Percentiles rank a stretch among this genome's conserved stretches.
phyloP scores from a whole-genome alignment of 2,888 invertebrate genomes.

The Didymodactylos carnosus region DNA sequence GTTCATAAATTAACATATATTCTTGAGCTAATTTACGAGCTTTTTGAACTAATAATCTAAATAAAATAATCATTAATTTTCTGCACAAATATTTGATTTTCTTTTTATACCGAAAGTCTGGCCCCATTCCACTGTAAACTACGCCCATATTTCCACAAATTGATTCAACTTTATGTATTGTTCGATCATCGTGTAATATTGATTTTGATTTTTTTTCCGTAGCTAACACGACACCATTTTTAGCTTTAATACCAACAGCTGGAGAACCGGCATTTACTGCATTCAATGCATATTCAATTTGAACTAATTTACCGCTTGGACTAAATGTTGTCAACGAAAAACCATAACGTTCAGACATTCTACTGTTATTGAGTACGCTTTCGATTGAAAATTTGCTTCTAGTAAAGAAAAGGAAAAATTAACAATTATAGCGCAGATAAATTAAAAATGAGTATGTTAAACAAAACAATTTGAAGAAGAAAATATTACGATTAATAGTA shows the following conservation, averaged over 20 bases:
- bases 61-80: not conserved
- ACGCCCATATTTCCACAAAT: constrained; percentile 84
- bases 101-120: constrained; percentile 34
- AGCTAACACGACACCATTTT: constrained; percentile 91
- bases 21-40: constrained; percentile 89
- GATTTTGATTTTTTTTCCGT: constrained; percentile 98
- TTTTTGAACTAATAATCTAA: constrained; percentile 10
- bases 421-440: no score
- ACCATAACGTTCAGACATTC: constrained; percentile 67
- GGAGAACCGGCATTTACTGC: constrained; percentile 95
- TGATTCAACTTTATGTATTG: constrained; percentile 84
- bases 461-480: no score
- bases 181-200: constrained; percentile 81
- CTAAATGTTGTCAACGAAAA: constrained; percentile 82
- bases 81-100: not conserved
- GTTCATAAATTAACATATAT: constrained; percentile 70
- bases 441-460: no score
- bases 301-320: constrained; percentile 94
- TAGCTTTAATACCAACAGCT: constrained; percentile 83
- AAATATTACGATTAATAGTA: no score
- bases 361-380: no score
- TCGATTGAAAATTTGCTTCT: no score
- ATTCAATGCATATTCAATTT: constrained; percentile 96
- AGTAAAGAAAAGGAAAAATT: no score
- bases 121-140: constrained; percentile 69